Percentiles rank a stretch among this genome's conserved stretches.
These are phyloP conservation scores for Stenurella melanura DNA, from an alignment of 2,888 invertebrate genomes.

Conservation along the genomic window DNA sequence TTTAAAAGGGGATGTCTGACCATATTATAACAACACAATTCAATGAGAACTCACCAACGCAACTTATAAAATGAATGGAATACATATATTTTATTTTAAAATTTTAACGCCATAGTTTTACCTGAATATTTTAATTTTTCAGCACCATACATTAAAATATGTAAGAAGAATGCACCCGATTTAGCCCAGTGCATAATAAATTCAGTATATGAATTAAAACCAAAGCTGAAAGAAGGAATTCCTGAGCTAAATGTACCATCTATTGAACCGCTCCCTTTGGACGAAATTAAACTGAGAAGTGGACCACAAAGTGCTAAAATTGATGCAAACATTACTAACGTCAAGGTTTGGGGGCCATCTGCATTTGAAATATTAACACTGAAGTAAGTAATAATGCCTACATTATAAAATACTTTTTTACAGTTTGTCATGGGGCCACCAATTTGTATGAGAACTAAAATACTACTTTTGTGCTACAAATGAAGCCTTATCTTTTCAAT, in stretches of 20 bases:
- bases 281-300: slow-evolving; percentile 64
- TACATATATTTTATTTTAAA: not conserved
- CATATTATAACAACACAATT: too few species aligned
- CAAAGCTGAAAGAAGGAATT: slow-evolving; percentile 70
- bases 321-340: slow-evolving; percentile 78
- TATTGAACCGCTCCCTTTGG: slow-evolving; percentile 74
- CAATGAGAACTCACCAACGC: too few species aligned
- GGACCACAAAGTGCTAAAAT: slow-evolving; percentile 71
- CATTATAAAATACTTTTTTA: not conserved
- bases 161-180: slow-evolving; percentile 67
- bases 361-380: slow-evolving; percentile 77
- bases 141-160: slow-evolving; percentile 70
- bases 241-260: slow-evolving; percentile 76
- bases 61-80: too few species aligned
- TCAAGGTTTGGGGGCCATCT: slow-evolving; percentile 78
- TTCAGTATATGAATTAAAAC: slow-evolving; percentile 68
- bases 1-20: too few species aligned
- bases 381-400: slow-evolving; percentile 71
- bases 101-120: not conserved
- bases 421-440: too few species aligned
- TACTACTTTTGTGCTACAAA: too few species aligned
- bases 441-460: too few species aligned
- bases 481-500: too few species aligned
- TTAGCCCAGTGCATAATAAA: slow-evolving; percentile 69
- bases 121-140: slow-evolving; percentile 48